These are phyloP conservation scores for Drosophila equinoxialis DNA, from an alignment of 1,140 invertebrate species.

Conservation along the genomic window DNA sequence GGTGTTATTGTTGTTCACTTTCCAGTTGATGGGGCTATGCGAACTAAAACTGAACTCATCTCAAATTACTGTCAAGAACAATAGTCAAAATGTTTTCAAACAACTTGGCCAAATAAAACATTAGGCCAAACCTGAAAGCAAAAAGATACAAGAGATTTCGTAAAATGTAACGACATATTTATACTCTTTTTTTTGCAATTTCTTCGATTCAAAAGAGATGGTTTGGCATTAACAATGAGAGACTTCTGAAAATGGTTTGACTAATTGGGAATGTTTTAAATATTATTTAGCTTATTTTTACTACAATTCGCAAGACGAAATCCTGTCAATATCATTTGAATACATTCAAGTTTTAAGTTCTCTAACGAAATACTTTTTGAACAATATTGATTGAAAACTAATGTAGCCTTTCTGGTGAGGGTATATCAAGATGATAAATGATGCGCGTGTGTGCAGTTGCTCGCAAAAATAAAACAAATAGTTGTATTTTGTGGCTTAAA, in stretches of 20 bases:
- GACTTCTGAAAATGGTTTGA: no score
- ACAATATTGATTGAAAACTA: background rate
- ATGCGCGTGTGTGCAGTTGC: constrained; percentile 61
- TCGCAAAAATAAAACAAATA: constrained; percentile 47
- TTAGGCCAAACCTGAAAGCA: background rate
- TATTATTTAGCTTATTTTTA: no score
- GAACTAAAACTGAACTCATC: constrained; percentile 23
- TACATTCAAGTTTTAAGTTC: no score
- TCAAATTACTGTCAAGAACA: constrained; percentile 56
- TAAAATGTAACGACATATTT: constrained; percentile 10
- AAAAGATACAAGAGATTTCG: constrained; percentile 9
- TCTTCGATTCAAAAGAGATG: no score
- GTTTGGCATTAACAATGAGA: no score
- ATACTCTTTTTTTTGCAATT: background rate
- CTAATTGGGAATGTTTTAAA: no score
- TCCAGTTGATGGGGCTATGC: constrained; percentile 35
- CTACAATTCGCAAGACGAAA: no score
- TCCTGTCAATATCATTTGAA: no score
- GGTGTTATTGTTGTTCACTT: constrained; percentile 42
- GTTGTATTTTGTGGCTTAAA: constrained; percentile 40
- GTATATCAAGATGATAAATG: constrained; percentile 67
- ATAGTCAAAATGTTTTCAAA: constrained; percentile 29
- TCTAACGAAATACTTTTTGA: no score
- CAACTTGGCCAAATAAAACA: constrained; percentile 30
- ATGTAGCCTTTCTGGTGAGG: background rate